Conservation (phyloP, 2,888 invertebrate genomes). For the Seira musarum region DNA sequence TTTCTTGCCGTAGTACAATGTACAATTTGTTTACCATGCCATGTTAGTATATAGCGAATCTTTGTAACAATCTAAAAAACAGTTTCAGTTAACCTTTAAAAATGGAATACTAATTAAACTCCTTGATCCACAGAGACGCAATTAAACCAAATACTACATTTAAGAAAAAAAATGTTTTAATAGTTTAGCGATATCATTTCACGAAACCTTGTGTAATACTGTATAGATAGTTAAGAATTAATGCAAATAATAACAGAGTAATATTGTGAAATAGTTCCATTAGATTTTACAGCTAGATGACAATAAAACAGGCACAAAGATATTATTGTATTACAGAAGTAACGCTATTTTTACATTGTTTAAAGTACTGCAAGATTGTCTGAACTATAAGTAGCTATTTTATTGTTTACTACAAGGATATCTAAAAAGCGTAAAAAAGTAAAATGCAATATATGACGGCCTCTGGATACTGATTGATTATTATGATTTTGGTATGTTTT, state of each 20-base stretch:
- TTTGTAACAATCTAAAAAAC: no score
- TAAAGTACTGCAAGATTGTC: background rate
- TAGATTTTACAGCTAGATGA: background rate
- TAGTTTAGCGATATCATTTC: no score
- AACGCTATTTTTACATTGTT: background rate
- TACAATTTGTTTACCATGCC: slow-evolving; percentile 60
- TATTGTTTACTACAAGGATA: slow-evolving; percentile 16
- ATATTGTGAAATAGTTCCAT: background rate
- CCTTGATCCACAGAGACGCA: slow-evolving; percentile 11
- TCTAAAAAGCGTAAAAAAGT: slow-evolving; percentile 13
- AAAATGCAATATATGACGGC: slow-evolving; percentile 49
- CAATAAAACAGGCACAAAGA: slow-evolving; percentile 22
- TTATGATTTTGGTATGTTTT: slow-evolving; percentile 29
- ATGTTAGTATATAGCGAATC: slow-evolving; percentile 26
- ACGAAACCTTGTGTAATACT: background rate
- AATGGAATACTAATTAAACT: background rate
- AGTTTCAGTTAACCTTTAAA: slow-evolving; percentile 6
- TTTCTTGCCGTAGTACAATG: slow-evolving; percentile 59
- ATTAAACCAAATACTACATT: slow-evolving; percentile 48
- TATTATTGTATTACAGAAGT: slow-evolving; percentile 12
- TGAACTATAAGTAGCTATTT: slow-evolving; percentile 3
- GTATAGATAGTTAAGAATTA: background rate
- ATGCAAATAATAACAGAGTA: background rate
- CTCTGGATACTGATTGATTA: no score
- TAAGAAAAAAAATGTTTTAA: slow-evolving; percentile 2